A percentile compares a stretch with the other conserved stretches of the same genome.
Conservation (phyloP, 2,113 vertebrate genomes). For the Sardina pilchardus region DNA sequence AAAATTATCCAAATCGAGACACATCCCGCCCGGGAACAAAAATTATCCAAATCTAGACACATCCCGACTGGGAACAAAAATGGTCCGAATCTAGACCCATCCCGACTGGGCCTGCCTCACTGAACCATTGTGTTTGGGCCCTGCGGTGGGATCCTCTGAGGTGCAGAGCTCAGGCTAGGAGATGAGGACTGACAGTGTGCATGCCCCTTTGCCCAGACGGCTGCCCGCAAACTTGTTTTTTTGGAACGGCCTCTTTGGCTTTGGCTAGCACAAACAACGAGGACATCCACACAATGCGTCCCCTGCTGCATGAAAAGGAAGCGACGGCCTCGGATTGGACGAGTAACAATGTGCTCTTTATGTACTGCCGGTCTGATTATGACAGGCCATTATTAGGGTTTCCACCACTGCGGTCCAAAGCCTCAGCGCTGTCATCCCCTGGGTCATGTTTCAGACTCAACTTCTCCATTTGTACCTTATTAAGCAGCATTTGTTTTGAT, state of each 20-base stretch:
- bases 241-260: background rate
- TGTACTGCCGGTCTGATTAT: background rate
- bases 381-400: conserved; percentile 18
- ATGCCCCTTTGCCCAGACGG: background rate
- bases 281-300: conserved; percentile 1
- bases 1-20: conserved; percentile 4
- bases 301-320: background rate
- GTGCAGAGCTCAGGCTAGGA: background rate
- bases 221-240: background rate
- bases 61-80: conserved; percentile 2
- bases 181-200: background rate
- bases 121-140: background rate
- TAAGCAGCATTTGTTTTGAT: background rate
- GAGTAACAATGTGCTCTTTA: background rate
- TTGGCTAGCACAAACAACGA: background rate
- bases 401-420: background rate
- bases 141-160: background rate
- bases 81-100: background rate
- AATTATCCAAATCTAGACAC: background rate
- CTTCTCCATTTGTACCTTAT: background rate
- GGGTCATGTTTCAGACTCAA: background rate
- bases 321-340: background rate
- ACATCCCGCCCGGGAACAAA: background rate
- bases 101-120: background rate
- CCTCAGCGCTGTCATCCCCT: background rate